Percentiles rank a stretch among this genome's conserved stretches.
Evolutionary conservation across 1,140 invertebrate species (phyloP).

Genomic region (Pseudomyrmex pallidus): DNA sequence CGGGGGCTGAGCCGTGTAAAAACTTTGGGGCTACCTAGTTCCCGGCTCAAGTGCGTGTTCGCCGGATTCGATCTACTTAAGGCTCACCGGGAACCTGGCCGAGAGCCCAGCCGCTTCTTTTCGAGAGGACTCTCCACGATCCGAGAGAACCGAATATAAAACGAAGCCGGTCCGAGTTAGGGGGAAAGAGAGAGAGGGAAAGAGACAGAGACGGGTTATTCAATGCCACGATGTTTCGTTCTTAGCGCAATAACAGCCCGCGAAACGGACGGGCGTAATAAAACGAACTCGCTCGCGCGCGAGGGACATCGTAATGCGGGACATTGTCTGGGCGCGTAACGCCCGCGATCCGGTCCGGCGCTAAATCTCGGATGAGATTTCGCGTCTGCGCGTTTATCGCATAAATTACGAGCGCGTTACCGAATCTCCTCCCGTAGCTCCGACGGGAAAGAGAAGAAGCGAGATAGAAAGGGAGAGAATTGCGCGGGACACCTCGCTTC

Average conservation of each 20-base stretch:
- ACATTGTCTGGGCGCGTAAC: conserved; percentile 34
- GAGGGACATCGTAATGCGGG: background rate
- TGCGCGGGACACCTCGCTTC: background rate
- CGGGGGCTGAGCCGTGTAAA: conserved; percentile 67
- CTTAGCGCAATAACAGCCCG: conserved; percentile 23
- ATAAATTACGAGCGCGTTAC: conserved; percentile 62
- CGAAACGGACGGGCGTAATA: conserved; percentile 9
- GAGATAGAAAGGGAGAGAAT: background rate
- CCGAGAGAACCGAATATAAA: conserved; percentile 33
- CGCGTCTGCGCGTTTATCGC: conserved; percentile 52
- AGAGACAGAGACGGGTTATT: background rate
- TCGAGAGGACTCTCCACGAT: conserved; percentile 37
- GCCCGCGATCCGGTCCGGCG: background rate
- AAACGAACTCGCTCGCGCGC: background rate
- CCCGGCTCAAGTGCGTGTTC: conserved; percentile 55
- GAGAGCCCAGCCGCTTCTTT: background rate
- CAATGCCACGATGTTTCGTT: background rate
- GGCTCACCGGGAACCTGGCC: conserved; percentile 34
- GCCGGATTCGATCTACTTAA: conserved; percentile 71
- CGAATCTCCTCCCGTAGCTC: conserved; percentile 45
- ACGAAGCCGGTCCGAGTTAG: background rate
- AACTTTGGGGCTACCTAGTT: conserved; percentile 76
- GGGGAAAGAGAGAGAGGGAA: no score
- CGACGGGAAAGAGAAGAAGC: background rate
- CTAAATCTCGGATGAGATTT: conserved; percentile 47